phyloP scores from a whole-genome alignment of 2,888 invertebrate species.

The Syritta pipiens region DNA sequence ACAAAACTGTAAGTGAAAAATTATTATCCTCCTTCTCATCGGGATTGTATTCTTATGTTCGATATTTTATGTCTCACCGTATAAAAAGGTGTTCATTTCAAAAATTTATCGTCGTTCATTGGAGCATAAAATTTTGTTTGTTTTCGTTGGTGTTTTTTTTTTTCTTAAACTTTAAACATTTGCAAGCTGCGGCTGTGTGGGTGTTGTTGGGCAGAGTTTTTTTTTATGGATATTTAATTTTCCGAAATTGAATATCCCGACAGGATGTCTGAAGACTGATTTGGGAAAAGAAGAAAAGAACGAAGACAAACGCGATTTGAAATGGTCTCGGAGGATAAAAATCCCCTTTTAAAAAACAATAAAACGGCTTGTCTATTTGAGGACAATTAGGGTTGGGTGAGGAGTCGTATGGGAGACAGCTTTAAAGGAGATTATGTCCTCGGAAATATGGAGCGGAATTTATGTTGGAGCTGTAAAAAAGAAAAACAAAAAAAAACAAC shows the following conservation, averaged over 20 bases:
- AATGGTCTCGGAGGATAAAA: too few species aligned
- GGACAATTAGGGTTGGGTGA: too few species aligned
- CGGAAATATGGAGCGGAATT: too few species aligned
- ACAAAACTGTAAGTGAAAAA: slow-evolving; percentile 45
- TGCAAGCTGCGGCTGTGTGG: not conserved
- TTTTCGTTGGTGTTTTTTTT: not conserved
- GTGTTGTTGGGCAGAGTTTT: slow-evolving; percentile 27
- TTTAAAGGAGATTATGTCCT: too few species aligned
- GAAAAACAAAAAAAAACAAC: too few species aligned
- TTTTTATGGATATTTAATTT: too few species aligned
- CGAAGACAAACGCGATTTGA: too few species aligned
- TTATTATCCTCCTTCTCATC: not conserved
- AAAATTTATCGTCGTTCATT: slow-evolving; percentile 22
- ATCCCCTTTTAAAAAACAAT: too few species aligned
- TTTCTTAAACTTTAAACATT: not conserved
- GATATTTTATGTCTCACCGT: slow-evolving; percentile 20
- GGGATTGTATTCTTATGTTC: slow-evolving; percentile 15
- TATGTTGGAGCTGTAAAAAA: too few species aligned
- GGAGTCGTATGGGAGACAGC: too few species aligned
- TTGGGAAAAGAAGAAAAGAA: too few species aligned
- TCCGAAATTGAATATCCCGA: not conserved
- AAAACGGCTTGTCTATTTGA: too few species aligned
- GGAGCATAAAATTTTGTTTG: slow-evolving; percentile 24
- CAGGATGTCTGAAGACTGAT: not conserved
- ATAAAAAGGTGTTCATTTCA: slow-evolving; percentile 37